These are phyloP conservation scores for Perizoma flavofasciatum DNA, from an alignment of 2,888 invertebrate genomes.

Conservation along the genomic window DNA sequence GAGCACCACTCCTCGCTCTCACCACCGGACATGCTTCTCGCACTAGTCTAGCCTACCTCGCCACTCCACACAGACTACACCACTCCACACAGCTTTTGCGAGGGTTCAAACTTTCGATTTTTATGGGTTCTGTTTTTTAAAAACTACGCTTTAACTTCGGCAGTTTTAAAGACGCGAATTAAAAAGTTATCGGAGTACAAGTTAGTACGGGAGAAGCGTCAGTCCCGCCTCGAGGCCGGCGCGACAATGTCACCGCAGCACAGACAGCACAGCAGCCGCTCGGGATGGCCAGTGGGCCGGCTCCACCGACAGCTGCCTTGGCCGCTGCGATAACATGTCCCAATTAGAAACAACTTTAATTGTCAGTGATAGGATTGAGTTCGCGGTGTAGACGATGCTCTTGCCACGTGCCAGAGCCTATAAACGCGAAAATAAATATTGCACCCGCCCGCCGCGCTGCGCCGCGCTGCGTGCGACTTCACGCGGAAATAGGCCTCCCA, in stretches of 20 bases:
- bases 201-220: background rate
- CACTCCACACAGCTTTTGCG: no score
- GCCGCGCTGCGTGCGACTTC: background rate
- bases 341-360: background rate
- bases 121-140: no score
- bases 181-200: background rate
- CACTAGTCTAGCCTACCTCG: background rate
- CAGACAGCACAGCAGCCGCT: slow-evolving; percentile 13
- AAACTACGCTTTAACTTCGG: background rate
- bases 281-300: slow-evolving; percentile 17
- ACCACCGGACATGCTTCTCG: slow-evolving; percentile 5
- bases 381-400: slow-evolving; percentile 1
- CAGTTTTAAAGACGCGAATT: background rate
- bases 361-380: slow-evolving; percentile 3
- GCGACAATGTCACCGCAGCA: slow-evolving; percentile 18
- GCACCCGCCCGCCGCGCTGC: slow-evolving; percentile 19
- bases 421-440: slow-evolving; percentile 42
- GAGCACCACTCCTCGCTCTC: slow-evolving; percentile 54
- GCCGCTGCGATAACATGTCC: slow-evolving; percentile 9
- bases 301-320: slow-evolving; percentile 14
- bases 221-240: slow-evolving; percentile 2
- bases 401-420: slow-evolving; percentile 46
- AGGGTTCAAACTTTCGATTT: no score
- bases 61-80: background rate
- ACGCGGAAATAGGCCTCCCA: background rate